These are phyloP conservation scores for Lasioglossum marginatum DNA, from an alignment of 2,888 invertebrate species.

Conservation along the genomic window DNA sequence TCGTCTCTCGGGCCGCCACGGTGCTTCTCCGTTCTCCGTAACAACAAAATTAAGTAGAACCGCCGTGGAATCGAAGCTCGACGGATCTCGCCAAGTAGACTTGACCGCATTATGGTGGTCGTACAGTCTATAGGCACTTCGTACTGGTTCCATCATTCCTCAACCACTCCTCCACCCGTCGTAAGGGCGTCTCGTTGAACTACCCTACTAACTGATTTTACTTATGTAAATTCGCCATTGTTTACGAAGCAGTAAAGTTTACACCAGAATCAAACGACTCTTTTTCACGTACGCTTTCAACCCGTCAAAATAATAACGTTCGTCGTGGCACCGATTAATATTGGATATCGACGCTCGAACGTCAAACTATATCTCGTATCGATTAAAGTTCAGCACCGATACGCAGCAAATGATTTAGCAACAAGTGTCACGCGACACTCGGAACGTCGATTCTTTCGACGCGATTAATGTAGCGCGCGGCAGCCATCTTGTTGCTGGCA, in stretches of 20 bases:
- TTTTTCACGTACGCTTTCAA: not conserved
- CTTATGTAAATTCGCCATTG: not conserved
- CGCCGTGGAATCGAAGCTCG: not conserved
- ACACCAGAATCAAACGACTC: not conserved
- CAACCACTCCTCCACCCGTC: not conserved
- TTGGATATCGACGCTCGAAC: not conserved
- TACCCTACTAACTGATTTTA: not conserved
- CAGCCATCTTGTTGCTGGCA: constrained; percentile 51
- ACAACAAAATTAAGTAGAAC: constrained; percentile 39
- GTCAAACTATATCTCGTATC: not conserved
- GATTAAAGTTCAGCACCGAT: constrained; percentile 2
- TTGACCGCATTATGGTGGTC: not conserved
- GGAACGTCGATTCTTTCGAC: constrained; percentile 36
- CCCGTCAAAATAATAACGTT: not conserved
- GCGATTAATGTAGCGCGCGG: constrained; percentile 17
- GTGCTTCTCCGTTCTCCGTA: constrained; percentile 40
- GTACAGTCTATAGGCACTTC: not conserved
- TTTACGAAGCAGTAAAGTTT: not conserved
- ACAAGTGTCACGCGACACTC: constrained; percentile 66
- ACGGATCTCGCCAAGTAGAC: not conserved
- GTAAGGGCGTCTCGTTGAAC: not conserved
- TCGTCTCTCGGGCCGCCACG: constrained; percentile 58
- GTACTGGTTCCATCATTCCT: not conserved
- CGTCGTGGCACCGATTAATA: not conserved
- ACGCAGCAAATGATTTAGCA: constrained; percentile 43